Percentiles rank a stretch among this genome's conserved stretches.
Conservation (phyloP, 2,113 vertebrate genomes). For the Pachypanchax playfairii region DNA sequence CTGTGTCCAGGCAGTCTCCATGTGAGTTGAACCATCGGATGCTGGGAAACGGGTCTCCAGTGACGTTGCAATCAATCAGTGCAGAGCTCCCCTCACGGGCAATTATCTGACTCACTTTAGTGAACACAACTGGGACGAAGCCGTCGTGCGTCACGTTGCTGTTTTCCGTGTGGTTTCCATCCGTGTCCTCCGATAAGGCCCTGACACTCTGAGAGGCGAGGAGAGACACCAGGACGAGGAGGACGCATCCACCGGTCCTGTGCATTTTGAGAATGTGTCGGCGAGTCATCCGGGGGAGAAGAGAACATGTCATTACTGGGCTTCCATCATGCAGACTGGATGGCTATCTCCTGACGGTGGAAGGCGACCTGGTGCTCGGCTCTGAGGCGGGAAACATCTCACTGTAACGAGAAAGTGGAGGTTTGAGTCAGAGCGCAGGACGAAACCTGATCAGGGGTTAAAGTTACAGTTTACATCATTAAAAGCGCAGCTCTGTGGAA, state of each 20-base stretch:
- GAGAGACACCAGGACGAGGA: constrained; percentile 54
- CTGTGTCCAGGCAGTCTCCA: constrained; percentile 81
- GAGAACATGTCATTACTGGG: constrained; percentile 58
- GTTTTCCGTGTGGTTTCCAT: constrained; percentile 78
- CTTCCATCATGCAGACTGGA: constrained; percentile 56
- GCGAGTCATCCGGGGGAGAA: constrained; percentile 17
- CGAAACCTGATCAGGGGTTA: background rate
- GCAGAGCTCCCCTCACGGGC: constrained; percentile 92
- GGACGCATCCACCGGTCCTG: constrained; percentile 24
- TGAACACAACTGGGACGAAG: constrained; percentile 80
- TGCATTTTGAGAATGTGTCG: constrained; percentile 71
- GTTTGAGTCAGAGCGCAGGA: background rate
- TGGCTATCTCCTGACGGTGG: constrained; percentile 67
- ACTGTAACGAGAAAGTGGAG: constrained; percentile 45
- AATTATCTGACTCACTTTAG: constrained; percentile 87
- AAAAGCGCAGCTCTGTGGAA: no score
- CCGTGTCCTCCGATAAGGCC: constrained; percentile 66
- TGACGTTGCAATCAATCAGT: constrained; percentile 92
- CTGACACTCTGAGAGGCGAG: constrained; percentile 53
- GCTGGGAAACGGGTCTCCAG: constrained; percentile 85
- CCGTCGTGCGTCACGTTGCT: constrained; percentile 67
- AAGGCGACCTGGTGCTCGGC: constrained; percentile 44
- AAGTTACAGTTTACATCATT: background rate
- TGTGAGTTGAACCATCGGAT: constrained; percentile 95
- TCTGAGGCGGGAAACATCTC: constrained; percentile 36